Conservation (phyloP, 2,888 invertebrate genomes). For the Amblyjoppa proteus region DNA sequence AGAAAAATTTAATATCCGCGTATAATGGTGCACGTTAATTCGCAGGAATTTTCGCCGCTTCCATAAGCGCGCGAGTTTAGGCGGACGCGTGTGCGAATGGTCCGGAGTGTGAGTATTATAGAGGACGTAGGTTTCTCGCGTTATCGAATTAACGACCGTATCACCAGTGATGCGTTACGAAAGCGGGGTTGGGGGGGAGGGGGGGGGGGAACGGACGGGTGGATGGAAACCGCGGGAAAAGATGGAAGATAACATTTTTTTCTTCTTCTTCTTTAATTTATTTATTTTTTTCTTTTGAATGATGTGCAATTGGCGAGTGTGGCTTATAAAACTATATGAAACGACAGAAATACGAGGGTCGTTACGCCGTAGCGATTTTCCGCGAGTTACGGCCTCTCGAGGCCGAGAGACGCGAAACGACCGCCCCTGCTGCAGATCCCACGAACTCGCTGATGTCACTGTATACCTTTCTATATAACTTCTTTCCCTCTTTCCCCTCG, state of each 20-base stretch:
- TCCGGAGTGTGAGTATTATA: background rate
- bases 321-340: constrained; percentile 31
- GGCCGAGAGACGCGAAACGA: constrained; percentile 30
- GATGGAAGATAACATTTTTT: background rate
- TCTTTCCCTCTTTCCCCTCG: background rate
- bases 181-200: background rate
- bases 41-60: background rate
- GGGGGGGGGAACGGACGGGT: background rate
- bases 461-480: background rate
- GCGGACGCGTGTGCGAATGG: background rate
- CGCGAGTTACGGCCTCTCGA: constrained; percentile 29
- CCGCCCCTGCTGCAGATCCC: constrained; percentile 44
- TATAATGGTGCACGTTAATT: background rate
- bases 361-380: constrained; percentile 30
- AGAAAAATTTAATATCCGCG: constrained; percentile 8
- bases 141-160: constrained; percentile 36
- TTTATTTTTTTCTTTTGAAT: background rate
- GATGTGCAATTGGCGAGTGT: constrained; percentile 14
- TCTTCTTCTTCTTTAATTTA: background rate
- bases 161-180: constrained; percentile 32
- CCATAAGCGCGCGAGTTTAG: constrained; percentile 1
- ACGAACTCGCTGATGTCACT: constrained; percentile 25
- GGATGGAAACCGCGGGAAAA: constrained; percentile 18
- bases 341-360: constrained; percentile 29
- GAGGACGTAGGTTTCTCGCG: constrained; percentile 9